Evolutionary conservation across 64 coral and sea anemone species (phyloP), one percentile per base, ranked within the genome.

Genomic region (Pocillopora verrucosa): DNA sequence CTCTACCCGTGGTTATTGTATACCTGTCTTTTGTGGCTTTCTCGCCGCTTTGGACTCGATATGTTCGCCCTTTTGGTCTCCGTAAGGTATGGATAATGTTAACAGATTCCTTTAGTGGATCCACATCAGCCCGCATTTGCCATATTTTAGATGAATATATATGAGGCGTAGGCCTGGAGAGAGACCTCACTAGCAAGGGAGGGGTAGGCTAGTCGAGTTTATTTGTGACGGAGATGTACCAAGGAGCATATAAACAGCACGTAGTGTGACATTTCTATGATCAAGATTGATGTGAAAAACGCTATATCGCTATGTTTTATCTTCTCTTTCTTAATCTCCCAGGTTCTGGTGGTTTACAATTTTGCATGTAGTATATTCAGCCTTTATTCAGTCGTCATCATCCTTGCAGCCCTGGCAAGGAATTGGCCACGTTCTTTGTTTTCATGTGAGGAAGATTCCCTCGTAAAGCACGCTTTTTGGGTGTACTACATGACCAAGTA

Each of bases 311-410:
- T 34, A 59, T 78, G n/a, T 12, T 10, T 51, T 80, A 45, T 9
- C 30, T 58, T 7, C n/a, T 20, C 34, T 68, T 69, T 58, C 58
- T 74, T 69, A 16, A 76, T 86, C 77, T 36, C 5, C 57, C 78
- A 99, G 97, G 75, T 95, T 70, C 92, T 99, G 75, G 94, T 99
- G 13, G 78, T 75, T 3, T 99, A 99, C 72, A 99, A 99, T 70
- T 99, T 95, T 58, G 56, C 90, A 9, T 99, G 97, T 69, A 99
- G 97, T 88, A 37, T 60, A 11, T 67, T 99, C 65, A 99, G 97
- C 77, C 51, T 95, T 63, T 99, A 99, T 62, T 93, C 97, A 10
- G 72, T 99, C 9, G 41, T 36, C 15, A 74, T 75, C 14, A 76
- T 93, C 22, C 74, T 60, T 22, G 65, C 13, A 19, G 60, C 77